A percentile compares a stretch with the other conserved stretches of the same genome.
Conservation (phyloP, 2,113 vertebrate species). For the Corythoichthys intestinalis region DNA sequence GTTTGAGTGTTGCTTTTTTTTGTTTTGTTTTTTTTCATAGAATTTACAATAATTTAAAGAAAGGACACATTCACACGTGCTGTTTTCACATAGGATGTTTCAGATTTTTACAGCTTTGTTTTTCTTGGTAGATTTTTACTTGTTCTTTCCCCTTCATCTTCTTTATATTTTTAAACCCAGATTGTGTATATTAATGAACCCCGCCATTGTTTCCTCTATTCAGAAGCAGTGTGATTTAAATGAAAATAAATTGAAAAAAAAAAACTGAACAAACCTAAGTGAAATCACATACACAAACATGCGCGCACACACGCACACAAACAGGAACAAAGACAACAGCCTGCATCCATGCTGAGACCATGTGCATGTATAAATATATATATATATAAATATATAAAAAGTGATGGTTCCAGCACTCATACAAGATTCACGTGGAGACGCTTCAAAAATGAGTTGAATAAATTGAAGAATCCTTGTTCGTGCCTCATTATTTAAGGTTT, state of each 20-base stretch:
- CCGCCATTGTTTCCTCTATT: constrained; percentile 82
- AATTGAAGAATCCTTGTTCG: constrained; percentile 57
- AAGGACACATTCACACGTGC: constrained; percentile 15
- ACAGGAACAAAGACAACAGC: constrained; percentile 64
- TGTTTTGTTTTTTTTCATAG: constrained; percentile 69
- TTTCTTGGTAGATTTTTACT: constrained; percentile 80
- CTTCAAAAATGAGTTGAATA: constrained; percentile 70
- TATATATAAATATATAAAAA: not conserved
- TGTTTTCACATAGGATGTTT: constrained; percentile 75
- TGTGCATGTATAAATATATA: constrained; percentile 79
- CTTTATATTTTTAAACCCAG: constrained; percentile 80
- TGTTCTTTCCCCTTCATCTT: constrained; percentile 50
- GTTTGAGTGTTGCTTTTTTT: constrained; percentile 88
- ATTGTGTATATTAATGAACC: constrained; percentile 75
- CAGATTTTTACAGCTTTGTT: constrained; percentile 85
- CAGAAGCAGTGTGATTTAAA: constrained; percentile 76
- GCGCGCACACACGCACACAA: not conserved
- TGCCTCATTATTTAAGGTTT: not conserved
- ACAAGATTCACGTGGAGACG: constrained; percentile 42
- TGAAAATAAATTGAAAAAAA: constrained; percentile 43
- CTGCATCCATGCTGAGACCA: constrained; percentile 82
- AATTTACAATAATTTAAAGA: constrained; percentile 92
- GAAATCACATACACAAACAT: constrained; percentile 19
- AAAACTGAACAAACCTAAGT: constrained; percentile 67
- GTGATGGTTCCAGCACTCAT: constrained; percentile 58